Evolutionary conservation across 2,113 vertebrate genomes (phyloP).

Genomic region (Brachypodius melanocephalos): DNA sequence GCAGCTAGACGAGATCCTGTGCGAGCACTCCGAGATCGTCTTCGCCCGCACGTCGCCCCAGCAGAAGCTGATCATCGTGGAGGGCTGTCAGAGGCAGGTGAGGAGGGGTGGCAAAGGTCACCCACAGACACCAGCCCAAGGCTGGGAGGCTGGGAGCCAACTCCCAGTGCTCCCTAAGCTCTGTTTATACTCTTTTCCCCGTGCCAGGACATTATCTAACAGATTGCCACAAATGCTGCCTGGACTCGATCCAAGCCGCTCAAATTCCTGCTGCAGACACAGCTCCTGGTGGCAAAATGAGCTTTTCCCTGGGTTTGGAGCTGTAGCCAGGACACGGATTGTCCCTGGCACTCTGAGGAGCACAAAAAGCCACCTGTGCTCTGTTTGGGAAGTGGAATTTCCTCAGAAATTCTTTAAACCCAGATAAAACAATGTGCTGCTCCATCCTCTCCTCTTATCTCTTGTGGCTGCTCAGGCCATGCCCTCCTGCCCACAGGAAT

Average conservation of each 20-base stretch:
- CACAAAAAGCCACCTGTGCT: background rate
- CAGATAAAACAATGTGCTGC: background rate
- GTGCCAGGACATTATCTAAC: background rate
- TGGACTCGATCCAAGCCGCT: background rate
- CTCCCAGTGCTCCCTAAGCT: background rate
- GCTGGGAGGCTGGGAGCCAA: background rate
- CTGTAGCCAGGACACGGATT: background rate
- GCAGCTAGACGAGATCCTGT: conserved; percentile 73
- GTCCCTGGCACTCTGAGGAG: background rate
- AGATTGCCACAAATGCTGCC: background rate
- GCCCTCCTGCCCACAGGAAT: background rate
- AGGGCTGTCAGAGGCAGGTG: conserved; percentile 80
- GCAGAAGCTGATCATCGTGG: conserved; percentile 80
- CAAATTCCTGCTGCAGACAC: background rate
- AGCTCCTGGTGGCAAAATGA: background rate
- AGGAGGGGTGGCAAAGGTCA: background rate
- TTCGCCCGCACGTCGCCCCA: conserved; percentile 81
- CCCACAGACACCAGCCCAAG: fast-evolving
- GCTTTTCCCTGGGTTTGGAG: background rate
- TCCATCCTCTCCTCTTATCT: background rate
- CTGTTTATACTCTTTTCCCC: background rate
- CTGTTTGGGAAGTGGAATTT: background rate
- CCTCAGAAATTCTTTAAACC: background rate
- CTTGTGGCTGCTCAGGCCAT: background rate
- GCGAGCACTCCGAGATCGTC: conserved; percentile 74